Base-by-base conservation (phyloP, 2,797 vertebrate species). In the Tachyglossus aculeatus region DNA sequence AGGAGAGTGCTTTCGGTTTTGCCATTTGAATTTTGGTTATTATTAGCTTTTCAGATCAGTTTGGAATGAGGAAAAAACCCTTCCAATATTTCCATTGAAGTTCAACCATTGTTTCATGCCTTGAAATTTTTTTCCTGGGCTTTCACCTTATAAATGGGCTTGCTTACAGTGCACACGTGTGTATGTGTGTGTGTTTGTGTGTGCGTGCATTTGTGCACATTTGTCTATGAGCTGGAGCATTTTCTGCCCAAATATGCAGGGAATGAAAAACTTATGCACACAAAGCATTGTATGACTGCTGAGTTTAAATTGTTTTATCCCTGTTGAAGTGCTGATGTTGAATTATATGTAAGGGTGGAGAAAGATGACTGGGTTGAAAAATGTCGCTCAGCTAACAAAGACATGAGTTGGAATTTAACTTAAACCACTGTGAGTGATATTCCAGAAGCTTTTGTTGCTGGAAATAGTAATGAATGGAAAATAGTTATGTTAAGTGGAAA, bases 331-430 rank as follows among this genome's bases (percentile, higher is more conserved):
- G 43, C 67, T 83, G 61, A 77, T 68, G 59, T 24, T 50, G 60
- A 84, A 67, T 80, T 83, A 43, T 68, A 44, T 24, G 36, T 68
- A 79, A 73, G 37, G 32, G 65, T 41, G 29, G 44, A 22, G 39
- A 74, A 60, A 47, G 70, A 66, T 79, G 55, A 34, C 48, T 36
- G 39, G 47, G 33, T 64, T 85, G 76, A 86, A 88, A 85, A 86
- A 86, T 79, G 25, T 74, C 31, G 72, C 77, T 77, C 61, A 67
- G 62, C 67, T 81, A 77, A 71, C 71, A 75, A 82, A 81, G 56
- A 60, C 84, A 79, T 78, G 64, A 83, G 64, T 67, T 83, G 74
- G 75, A 78, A 85, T 81, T 84, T 82, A 75, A 68, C 10, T 77
- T 61, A 73, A 85, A 73, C 69, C 55, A 36, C 14, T 27, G 58